Evolutionary conservation across 2,888 invertebrate genomes (phyloP), one percentile per base, ranked within the genome.

Genomic region (Eristalis intricaria): DNA sequence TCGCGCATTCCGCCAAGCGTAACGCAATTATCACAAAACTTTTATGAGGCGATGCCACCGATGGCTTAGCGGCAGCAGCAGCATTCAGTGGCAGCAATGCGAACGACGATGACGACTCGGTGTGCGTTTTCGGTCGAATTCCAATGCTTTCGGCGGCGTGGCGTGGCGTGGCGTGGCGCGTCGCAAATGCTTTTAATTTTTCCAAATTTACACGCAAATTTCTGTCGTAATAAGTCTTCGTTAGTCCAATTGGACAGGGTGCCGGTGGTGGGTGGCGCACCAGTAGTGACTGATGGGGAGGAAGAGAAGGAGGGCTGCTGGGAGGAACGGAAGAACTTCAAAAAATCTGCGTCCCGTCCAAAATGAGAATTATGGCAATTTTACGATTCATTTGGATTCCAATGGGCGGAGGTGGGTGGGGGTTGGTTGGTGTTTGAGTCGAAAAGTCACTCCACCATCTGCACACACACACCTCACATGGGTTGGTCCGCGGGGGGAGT

Each of bases 1-100:
- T 84, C 75, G 79, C 73, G 79, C 74, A 75, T 87, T 76, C 66
- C 79, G 22, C 22, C 84, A 71, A 84, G 87, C 84, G 76, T 70
- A 87, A 87, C 83, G 84, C 84, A 87, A 87, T 87, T 87, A 87
- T 87, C 83, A 76, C 87, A 87, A 87, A 84, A 87, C 84, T 87
- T 87, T 87, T 87, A 79, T 84, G 80, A 69, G 69, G 23, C 35
- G 8, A 19, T 38, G 29, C 66, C 22, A 40, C 11, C 13, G 26
- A 19, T n/a, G 43, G n/a, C 50, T 19, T 8, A 19, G 50, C 50
- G 19, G 50, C 43, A n/a, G n/a, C 43, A 43, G 43, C n/a, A n/a
- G 43, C 43, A 15, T 13, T 43, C 58, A 19, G 77, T 2, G 19
- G 58, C 19, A 19, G 50, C 43, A 19, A 4, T 19, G 0, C 7